Percentiles rank a stretch among this genome's conserved stretches.
Evolutionary conservation across 2,888 invertebrate species (phyloP).

Genomic region (Brenthis daphne): DNA sequence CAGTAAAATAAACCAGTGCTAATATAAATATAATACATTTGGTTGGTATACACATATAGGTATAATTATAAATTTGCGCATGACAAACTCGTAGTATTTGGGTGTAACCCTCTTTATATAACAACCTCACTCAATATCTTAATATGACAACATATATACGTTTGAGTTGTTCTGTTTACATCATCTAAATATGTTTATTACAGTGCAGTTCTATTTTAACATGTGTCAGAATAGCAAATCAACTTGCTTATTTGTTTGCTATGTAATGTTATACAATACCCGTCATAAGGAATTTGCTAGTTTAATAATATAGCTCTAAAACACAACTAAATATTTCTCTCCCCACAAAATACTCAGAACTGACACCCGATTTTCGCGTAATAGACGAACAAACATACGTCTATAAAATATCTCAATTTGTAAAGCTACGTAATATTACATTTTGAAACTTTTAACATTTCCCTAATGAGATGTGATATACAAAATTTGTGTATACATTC

Average conservation of each 20-base stretch:
- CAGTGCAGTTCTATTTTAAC: not conserved
- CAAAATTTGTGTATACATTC: not conserved
- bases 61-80: slow-evolving; percentile 20
- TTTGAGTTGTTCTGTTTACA: slow-evolving; percentile 18
- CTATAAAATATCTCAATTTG: not conserved
- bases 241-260: too few relatives aligned
- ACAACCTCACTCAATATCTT: slow-evolving; percentile 31
- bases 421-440: slow-evolving; percentile 16
- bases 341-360: too few relatives aligned
- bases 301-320: not conserved
- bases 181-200: slow-evolving; percentile 22
- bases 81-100: slow-evolving; percentile 20
- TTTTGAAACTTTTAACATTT: slow-evolving; percentile 13
- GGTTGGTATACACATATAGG: not conserved
- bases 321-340: not conserved
- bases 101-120: slow-evolving; percentile 30
- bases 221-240: too few relatives aligned
- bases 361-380: too few relatives aligned
- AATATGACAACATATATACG: slow-evolving; percentile 26
- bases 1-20: too few relatives aligned
- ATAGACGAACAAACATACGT: not conserved
- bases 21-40: not conserved
- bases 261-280: too few relatives aligned
- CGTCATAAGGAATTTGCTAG: too few relatives aligned
- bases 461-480: slow-evolving; percentile 15